Evolutionary conservation across 1,140 invertebrate species (phyloP), one percentile per base, ranked within the genome.

Genomic region (Scaptomyza pallida): DNA sequence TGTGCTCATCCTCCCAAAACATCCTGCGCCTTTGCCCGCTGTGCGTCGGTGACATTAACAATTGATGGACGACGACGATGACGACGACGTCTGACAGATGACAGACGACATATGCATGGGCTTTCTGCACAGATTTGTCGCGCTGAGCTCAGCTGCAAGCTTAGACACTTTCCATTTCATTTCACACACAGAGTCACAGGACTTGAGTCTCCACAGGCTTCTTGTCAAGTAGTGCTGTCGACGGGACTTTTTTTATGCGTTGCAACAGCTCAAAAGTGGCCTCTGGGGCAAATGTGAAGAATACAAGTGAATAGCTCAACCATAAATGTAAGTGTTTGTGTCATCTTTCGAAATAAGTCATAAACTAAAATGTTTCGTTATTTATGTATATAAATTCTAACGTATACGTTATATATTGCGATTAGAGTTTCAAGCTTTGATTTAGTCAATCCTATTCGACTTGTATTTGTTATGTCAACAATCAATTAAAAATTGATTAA

Each of bases 21-120:
- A 35, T 50, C 15, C 21, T 44, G 33, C 35, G 19, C 51, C 41
- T 5, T n/a, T 37, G 35, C 79, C 62, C 30, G 69, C 78, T 82
- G 80, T 44, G 70, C 77, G 65, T 75, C 77, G 75, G 77, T 75
- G 77, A 74, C 81, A 86, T 86, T 86, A 86, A 86, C 81, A 86
- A 86, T 86, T 86, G 81, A 86, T 81, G 79, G 61, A 72, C 79
- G 33, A 37, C 26, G 26, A 30, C 26, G 26, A 30, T 4, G 19
- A 21, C 19, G 19, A 21, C 26, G 26, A 30, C 26, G 6, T 10
- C 26, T 30, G 72, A 83, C 77, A 56, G 61, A 59, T 6, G 71
- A 78, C 77, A 56, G 57, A 59, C 21, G 62, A 30, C 69, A 69
- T 70, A 60, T 35, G 56, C n/a, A n/a, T n/a, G n/a, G n/a, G 44